These are phyloP conservation scores for Euborellia annulipes DNA, from an alignment of 1,140 invertebrate genomes.

Conservation along the genomic window DNA sequence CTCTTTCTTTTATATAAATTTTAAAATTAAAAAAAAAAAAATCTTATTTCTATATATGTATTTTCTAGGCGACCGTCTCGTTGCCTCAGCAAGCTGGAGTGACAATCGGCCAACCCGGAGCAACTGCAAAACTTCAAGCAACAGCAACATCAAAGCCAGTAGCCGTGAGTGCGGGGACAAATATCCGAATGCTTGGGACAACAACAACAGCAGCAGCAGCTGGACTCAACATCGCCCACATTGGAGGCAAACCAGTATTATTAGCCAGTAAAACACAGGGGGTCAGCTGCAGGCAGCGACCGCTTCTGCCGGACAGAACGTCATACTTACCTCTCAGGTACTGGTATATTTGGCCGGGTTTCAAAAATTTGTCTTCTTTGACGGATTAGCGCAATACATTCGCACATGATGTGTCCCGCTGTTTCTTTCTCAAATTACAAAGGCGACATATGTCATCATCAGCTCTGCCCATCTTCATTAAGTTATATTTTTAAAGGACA, in stretches of 20 bases:
- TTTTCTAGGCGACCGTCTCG: no score
- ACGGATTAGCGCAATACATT: no score
- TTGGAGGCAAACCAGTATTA: constrained; percentile 46
- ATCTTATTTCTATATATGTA: no score
- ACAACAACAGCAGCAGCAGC: constrained; percentile 12
- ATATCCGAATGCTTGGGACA: constrained; percentile 16
- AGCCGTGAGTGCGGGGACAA: constrained; percentile 19
- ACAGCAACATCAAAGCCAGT: constrained; percentile 16
- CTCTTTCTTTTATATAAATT: no score
- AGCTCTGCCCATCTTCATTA: no score
- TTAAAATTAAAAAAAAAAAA: no score
- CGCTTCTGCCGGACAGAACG: constrained; percentile 1
- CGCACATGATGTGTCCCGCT: no score
- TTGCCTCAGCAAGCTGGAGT: constrained; percentile 21
- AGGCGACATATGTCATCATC: no score
- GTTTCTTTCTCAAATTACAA: no score
- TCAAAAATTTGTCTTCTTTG: no score
- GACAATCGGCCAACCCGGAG: constrained; percentile 25
- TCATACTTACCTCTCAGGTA: constrained; percentile 7
- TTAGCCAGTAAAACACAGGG: constrained; percentile 32
- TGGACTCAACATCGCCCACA: constrained; percentile 31
- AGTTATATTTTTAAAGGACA: no score
- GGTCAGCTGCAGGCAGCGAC: constrained; percentile 14
- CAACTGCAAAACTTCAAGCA: constrained; percentile 24
- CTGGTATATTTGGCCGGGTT: no score